Conservation (phyloP, 2,888 invertebrate genomes). For the Scaptomyza tumidula region DNA sequence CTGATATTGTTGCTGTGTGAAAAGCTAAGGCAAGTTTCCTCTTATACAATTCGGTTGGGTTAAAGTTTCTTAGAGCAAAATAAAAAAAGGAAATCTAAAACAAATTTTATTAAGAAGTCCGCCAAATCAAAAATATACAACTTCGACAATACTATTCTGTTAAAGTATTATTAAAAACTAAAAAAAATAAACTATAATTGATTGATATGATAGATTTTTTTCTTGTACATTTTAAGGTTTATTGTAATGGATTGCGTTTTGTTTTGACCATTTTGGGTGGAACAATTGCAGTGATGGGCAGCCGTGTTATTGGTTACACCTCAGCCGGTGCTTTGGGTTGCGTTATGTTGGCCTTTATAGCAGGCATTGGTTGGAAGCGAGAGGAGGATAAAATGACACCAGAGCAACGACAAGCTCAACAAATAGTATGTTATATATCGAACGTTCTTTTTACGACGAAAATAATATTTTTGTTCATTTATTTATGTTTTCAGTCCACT, state of each 20-base stretch:
- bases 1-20: too few species aligned
- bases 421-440: conserved; percentile 79
- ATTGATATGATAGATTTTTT: neutral
- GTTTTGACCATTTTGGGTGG: conserved; percentile 87
- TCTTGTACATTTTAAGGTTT: conserved; percentile 74
- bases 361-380: conserved; percentile 86
- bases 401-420: conserved; percentile 72
- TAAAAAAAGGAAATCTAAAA: neutral
- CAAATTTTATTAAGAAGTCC: too few species aligned
- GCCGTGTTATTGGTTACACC: conserved; percentile 86
- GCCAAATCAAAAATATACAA: neutral
- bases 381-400: conserved; percentile 73
- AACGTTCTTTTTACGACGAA: too few species aligned
- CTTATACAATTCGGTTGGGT: too few species aligned
- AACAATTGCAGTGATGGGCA: conserved; percentile 87
- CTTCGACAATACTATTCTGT: too few species aligned
- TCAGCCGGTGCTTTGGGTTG: conserved; percentile 88
- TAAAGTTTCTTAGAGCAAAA: too few species aligned
- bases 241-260: conserved; percentile 85
- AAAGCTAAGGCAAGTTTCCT: neutral
- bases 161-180: too few species aligned
- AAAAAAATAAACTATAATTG: neutral
- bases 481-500: conserved; percentile 84
- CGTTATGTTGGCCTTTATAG: conserved; percentile 86
- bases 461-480: neutral